Evolutionary conservation across 2,888 invertebrate genomes (phyloP), one percentile per base, ranked within the genome.

Genomic region (Ectemnius lituratus): DNA sequence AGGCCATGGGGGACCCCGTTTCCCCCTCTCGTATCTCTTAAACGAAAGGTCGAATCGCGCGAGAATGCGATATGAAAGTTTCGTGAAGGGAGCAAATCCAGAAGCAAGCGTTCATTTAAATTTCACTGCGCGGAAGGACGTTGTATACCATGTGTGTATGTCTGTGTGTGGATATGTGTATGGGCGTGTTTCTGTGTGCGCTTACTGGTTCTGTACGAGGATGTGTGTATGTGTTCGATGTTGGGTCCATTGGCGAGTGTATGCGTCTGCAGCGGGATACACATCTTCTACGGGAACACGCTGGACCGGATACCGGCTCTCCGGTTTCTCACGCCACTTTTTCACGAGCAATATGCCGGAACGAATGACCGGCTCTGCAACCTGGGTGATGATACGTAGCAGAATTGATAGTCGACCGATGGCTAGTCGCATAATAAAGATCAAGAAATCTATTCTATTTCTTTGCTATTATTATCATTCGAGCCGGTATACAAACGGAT

Each of bases 21-120:
- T 76, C 70, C 60, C 67, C 45, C 70, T 61, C 47, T 60, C 27
- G 52, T 61, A 61, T 62, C 75, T 65, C 58, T 77, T 72, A 67
- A 82, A 82, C 73, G 82, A 83, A 83, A 83, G 82, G 82, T 82
- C 82, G 82, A 78, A 73, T 69, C 73, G 78, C 79, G 65, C 70
- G 75, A 64, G 80, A 81, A 83, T 76, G 82, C 81, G 82, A 84
- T 84, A 84, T 85, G 85, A 85, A 84, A 84, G 84, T 84, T 82
- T 80, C 75, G 81, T 71, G 85, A 84, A 80, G 84, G 82, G 84
- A 84, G 78, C 67, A 67, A 63, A 69, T 68, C 67, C 75, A 73
- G 67, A 68, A 69, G 37, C 37, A 37, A 37, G 62, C 65, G 80
- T 62, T 73, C 74, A 77, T 71, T 84, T 70, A 77, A 84, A 84